Evolutionary conservation across 2,888 invertebrate species (phyloP).

Genomic region (Lutraria lutraria): DNA sequence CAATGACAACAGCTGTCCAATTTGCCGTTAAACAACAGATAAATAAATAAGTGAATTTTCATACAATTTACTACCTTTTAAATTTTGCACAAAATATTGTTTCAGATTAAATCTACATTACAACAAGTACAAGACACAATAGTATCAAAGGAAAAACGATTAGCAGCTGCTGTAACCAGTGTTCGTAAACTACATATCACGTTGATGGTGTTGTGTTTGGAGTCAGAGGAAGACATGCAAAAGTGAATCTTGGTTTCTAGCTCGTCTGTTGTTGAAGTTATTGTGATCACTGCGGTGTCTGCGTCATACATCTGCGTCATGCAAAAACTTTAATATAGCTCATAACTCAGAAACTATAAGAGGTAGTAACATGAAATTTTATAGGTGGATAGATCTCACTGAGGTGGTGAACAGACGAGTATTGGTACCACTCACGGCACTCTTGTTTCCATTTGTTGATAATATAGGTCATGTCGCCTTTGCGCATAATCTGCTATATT

Average conservation of each 20-base stretch:
- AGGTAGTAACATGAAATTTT: no score
- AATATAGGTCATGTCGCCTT: background rate
- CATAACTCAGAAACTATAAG: no score
- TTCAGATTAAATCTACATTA: conserved; percentile 67
- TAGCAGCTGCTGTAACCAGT: conserved; percentile 65
- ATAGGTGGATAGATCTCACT: no score
- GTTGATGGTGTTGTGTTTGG: conserved; percentile 67
- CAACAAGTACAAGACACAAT: conserved; percentile 67
- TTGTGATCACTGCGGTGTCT: no score
- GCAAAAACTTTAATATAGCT: no score
- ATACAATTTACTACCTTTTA: background rate
- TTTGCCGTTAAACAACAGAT: no score
- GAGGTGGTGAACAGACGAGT: no score
- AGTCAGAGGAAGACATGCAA: conserved; percentile 64
- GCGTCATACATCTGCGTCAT: no score
- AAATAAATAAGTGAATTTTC: background rate
- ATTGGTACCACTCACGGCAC: no score
- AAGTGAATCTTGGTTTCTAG: conserved; percentile 58
- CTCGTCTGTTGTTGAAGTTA: background rate
- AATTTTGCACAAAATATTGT: background rate
- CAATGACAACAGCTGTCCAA: background rate
- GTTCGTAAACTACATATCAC: conserved; percentile 73
- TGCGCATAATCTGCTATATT: background rate
- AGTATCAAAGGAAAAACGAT: conserved; percentile 39
- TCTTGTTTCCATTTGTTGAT: background rate